These are phyloP conservation scores for Heterocephalus glaber DNA, from an alignment of 2,113 vertebrate genomes.

Conservation along the genomic window DNA sequence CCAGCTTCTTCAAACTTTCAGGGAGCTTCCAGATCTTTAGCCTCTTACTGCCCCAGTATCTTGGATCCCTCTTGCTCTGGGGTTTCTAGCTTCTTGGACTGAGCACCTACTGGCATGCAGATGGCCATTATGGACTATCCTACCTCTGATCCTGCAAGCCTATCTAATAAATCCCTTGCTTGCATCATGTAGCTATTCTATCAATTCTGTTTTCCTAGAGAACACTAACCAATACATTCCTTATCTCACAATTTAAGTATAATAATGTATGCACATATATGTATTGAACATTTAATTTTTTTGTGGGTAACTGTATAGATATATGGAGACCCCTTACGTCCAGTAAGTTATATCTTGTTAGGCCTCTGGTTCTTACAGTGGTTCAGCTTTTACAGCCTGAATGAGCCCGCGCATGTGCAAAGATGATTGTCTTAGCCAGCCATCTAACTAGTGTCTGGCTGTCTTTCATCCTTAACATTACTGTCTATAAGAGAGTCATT, in stretches of 20 bases:
- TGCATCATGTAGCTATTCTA: background rate
- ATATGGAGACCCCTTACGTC: background rate
- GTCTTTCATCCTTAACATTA: background rate
- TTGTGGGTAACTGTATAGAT: background rate
- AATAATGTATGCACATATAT: background rate
- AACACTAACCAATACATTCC: background rate
- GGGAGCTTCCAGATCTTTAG: background rate
- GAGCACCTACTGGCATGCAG: background rate
- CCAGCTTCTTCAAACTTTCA: background rate
- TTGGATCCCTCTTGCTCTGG: background rate
- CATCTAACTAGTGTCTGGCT: background rate
- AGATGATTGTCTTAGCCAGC: background rate
- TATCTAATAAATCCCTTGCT: background rate
- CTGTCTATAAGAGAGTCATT: background rate
- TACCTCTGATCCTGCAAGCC: background rate
- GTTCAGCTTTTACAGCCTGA: background rate
- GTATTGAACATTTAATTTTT: background rate
- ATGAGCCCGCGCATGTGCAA: background rate
- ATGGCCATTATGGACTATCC: background rate
- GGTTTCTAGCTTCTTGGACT: background rate
- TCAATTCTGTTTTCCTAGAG: background rate
- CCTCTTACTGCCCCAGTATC: background rate
- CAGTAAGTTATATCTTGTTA: background rate
- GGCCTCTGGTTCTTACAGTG: background rate
- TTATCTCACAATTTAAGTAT: background rate